Percentiles rank a stretch among this genome's conserved stretches.
phyloP scores from a whole-genome alignment of 2,888 invertebrate genomes.

The Pogonocherus hispidulus region DNA sequence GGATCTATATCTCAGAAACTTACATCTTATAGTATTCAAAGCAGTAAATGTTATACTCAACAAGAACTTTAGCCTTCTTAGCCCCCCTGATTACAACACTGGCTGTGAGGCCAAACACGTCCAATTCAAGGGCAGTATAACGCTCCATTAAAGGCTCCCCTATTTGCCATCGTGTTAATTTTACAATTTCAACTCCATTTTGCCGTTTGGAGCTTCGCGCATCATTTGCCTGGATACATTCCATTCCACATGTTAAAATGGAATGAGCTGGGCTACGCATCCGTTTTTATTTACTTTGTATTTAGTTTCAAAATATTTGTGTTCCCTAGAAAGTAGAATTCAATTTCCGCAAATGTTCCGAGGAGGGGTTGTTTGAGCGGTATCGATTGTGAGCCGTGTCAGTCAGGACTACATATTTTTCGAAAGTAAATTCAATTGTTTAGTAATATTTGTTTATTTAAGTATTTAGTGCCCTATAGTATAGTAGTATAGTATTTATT shows the following conservation, averaged over 20 bases:
- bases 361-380: background rate
- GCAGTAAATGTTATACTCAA: too few relatives aligned
- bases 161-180: too few relatives aligned
- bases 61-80: too few relatives aligned
- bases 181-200: background rate
- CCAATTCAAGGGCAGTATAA: too few relatives aligned
- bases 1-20: too few relatives aligned
- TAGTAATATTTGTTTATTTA: background rate
- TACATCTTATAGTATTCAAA: too few relatives aligned
- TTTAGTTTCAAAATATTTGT: conserved; percentile 29
- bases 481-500: too few relatives aligned
- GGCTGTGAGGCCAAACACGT: too few relatives aligned
- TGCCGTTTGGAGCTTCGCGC: conserved; percentile 3
- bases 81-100: too few relatives aligned
- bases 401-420: background rate
- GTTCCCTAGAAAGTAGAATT: conserved; percentile 20
- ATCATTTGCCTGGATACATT: conserved; percentile 11
- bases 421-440: background rate
- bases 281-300: conserved; percentile 25
- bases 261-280: background rate
- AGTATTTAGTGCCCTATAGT: too few relatives aligned
- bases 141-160: too few relatives aligned
- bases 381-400: background rate
- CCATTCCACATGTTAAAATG: conserved; percentile 6
- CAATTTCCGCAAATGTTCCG: conserved; percentile 18